phyloP scores from a whole-genome alignment of 2,888 invertebrate genomes.

The Drosophila gaucha region DNA sequence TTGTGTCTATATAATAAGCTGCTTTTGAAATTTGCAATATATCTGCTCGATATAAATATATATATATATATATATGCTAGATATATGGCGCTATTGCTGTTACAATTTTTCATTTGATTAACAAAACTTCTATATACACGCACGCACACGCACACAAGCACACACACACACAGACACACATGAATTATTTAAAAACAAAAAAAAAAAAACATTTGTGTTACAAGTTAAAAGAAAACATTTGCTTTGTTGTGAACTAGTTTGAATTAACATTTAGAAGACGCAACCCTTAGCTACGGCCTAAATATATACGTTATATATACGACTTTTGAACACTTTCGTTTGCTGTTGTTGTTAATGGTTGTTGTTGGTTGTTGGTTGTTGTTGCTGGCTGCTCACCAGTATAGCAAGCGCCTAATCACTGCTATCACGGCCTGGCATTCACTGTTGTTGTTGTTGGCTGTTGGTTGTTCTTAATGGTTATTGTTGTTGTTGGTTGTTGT shows the following conservation, averaged over 20 bases:
- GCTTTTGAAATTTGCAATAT: not conserved
- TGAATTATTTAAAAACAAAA: conserved; percentile 7
- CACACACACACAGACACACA: not conserved
- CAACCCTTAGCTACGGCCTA: conserved; percentile 38
- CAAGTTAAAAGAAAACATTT: conserved; percentile 34
- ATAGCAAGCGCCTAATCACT: conserved; percentile 12
- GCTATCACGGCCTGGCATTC: not conserved
- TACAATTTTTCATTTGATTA: conserved; percentile 32
- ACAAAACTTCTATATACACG: conserved; percentile 36
- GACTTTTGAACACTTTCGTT: conserved; percentile 74
- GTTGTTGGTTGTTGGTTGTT: conserved; percentile 2
- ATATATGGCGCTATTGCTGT: conserved; percentile 41
- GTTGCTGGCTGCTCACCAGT: conserved; percentile 20
- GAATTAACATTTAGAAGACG: conserved; percentile 31
- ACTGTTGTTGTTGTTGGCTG: conserved; percentile 3
- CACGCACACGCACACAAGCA: conserved; percentile 1
- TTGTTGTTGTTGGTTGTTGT: too few relatives aligned
- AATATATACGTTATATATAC: conserved; percentile 46
- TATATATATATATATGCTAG: not conserved
- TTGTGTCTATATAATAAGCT: conserved; percentile 16
- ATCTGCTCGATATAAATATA: conserved; percentile 2
- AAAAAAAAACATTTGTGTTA: conserved; percentile 5
- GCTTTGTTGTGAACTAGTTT: conserved; percentile 34
- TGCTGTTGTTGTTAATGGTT: conserved; percentile 37
- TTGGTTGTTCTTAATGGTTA: too few relatives aligned